These are phyloP conservation scores for Ondatra zibethicus DNA, from an alignment of 2,113 vertebrate genomes.

Conservation along the genomic window DNA sequence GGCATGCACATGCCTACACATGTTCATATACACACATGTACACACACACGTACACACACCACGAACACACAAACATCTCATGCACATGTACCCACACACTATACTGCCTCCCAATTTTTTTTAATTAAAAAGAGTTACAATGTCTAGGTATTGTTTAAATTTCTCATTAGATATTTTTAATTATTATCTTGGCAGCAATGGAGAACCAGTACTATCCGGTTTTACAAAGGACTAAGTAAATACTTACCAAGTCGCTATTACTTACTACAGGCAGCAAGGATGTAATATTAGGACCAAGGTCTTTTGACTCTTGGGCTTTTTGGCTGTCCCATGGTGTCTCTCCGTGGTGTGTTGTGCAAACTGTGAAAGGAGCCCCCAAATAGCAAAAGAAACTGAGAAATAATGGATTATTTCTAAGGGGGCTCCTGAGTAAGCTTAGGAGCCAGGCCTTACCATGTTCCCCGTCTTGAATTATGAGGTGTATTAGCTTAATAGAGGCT, in stretches of 20 bases:
- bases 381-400: background rate
- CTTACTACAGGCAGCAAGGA: background rate
- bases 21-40: too few species aligned
- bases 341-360: background rate
- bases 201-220: background rate
- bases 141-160: background rate
- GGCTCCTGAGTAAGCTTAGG: background rate
- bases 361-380: background rate
- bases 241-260: background rate
- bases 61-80: background rate
- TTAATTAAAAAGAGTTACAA: too few species aligned
- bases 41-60: too few species aligned
- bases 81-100: too few species aligned
- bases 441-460: background rate
- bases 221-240: conserved; percentile 18
- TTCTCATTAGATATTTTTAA: background rate
- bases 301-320: background rate
- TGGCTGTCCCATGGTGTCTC: background rate
- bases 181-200: background rate
- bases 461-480: background rate
- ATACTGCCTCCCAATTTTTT: too few species aligned
- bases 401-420: background rate
- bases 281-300: background rate
- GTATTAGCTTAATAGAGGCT: background rate
- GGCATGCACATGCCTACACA: too few species aligned